These are phyloP conservation scores for Telenomus remus DNA, from an alignment of 1,140 invertebrate genomes.

Conservation along the genomic window DNA sequence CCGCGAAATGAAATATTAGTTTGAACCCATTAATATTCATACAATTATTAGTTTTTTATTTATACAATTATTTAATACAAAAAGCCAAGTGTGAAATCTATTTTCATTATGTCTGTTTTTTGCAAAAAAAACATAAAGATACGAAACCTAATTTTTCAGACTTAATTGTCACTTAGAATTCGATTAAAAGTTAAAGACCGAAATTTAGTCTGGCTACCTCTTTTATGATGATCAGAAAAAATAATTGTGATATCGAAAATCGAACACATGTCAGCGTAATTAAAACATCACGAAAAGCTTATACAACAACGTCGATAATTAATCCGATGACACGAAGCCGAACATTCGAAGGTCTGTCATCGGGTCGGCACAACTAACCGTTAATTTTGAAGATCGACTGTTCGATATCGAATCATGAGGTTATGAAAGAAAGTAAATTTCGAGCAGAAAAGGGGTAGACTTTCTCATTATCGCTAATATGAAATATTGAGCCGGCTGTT, in stretches of 20 bases:
- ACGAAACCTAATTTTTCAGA: too few relatives aligned
- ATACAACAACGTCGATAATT: slow-evolving; percentile 19
- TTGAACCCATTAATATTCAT: slow-evolving; percentile 1
- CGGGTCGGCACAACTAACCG: slow-evolving; percentile 16
- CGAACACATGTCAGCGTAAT: slow-evolving; percentile 9
- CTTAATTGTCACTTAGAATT: too few relatives aligned
- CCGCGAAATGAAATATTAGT: background rate
- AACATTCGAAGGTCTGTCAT: slow-evolving; percentile 29
- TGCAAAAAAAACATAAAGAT: too few relatives aligned
- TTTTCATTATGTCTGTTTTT: background rate
- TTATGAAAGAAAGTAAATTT: slow-evolving; percentile 22
- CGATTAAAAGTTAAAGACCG: too few relatives aligned
- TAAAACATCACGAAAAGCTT: slow-evolving; percentile 11
- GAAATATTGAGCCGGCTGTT: slow-evolving; percentile 70
- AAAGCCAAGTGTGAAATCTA: background rate
- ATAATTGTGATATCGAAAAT: background rate
- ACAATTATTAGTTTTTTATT: background rate
- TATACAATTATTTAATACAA: too few relatives aligned
- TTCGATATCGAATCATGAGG: slow-evolving; percentile 34
- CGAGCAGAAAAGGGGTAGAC: slow-evolving; percentile 50
- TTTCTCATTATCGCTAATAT: slow-evolving; percentile 70
- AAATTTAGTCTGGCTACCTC: too few relatives aligned
- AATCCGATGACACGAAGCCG: slow-evolving; percentile 25
- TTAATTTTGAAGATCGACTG: slow-evolving; percentile 25
- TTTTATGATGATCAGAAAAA: too few relatives aligned